Percentiles rank a stretch among this genome's conserved stretches.
Conservation (phyloP, 2,888 invertebrate genomes). For the Pocota personata region DNA sequence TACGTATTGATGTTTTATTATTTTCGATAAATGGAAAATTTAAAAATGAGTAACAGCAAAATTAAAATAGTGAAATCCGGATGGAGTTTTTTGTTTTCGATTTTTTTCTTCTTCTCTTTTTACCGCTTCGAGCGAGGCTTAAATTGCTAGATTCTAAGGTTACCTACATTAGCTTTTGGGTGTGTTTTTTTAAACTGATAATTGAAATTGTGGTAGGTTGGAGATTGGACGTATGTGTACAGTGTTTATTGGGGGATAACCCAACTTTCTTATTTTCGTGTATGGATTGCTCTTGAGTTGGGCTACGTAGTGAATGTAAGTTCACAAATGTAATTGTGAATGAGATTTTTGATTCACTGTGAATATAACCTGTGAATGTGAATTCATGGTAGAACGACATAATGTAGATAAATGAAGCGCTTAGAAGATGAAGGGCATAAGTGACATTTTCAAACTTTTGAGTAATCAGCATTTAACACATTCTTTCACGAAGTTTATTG, state of each 20-base stretch:
- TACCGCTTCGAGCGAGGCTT: neutral
- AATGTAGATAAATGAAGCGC: too few relatives aligned
- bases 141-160: neutral
- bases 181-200: slow-evolving; percentile 6
- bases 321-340: too few relatives aligned
- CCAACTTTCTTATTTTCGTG: neutral
- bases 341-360: neutral
- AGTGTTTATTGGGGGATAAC: neutral
- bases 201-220: slow-evolving; percentile 31
- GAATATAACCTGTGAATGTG: too few relatives aligned
- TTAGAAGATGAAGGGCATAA: too few relatives aligned
- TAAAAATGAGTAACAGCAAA: slow-evolving; percentile 43
- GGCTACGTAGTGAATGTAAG: too few relatives aligned
- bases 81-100: neutral
- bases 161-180: slow-evolving; percentile 1
- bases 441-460: too few relatives aligned
- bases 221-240: neutral
- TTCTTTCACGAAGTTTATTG: too few relatives aligned
- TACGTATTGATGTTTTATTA: slow-evolving; percentile 25
- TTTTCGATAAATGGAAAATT: slow-evolving; percentile 38
- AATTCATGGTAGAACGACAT: too few relatives aligned
- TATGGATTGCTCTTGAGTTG: too few relatives aligned
- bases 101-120: neutral
- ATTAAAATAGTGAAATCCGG: slow-evolving; percentile 30
- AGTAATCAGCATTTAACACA: too few relatives aligned